phyloP scores from a whole-genome alignment of 2,113 vertebrate genomes.

The Lethenteron camtschaticum region DNA sequence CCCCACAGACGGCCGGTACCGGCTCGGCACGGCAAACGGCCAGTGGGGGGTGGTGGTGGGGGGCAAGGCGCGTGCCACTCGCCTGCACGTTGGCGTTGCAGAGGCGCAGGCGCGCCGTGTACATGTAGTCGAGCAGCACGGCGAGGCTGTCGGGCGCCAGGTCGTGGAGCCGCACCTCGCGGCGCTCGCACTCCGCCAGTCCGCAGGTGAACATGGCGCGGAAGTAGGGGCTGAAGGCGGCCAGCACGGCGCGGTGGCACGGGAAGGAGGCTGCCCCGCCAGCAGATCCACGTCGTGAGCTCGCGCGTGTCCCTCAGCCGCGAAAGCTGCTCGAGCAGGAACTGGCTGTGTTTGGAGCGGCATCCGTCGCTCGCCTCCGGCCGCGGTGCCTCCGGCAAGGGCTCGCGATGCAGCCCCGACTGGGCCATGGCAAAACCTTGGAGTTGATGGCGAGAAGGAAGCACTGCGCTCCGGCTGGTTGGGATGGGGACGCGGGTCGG shows the following conservation, averaged over 20 bases:
- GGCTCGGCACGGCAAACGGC: no score
- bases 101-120: constrained; percentile 42
- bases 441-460: no score
- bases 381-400: no score
- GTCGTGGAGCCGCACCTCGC: constrained; percentile 46
- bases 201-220: constrained; percentile 89
- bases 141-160: constrained; percentile 47
- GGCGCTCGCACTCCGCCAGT: constrained; percentile 43
- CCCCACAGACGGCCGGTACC: no score
- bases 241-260: constrained; percentile 64
- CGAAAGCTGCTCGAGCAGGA: constrained; percentile 42
- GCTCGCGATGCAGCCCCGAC: no score
- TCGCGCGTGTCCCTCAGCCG: constrained; percentile 47
- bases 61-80: no score
- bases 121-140: constrained; percentile 56
- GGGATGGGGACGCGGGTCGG: no score
- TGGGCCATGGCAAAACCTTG: no score
- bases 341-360: constrained; percentile 29
- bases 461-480: no score
- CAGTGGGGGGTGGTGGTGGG: no score
- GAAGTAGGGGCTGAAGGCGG: constrained; percentile 83
- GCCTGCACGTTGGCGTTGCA: constrained; percentile 41
- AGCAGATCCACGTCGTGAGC: constrained; percentile 60
- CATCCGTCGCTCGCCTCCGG: no score
- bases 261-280: constrained; percentile 54